Percentiles rank a stretch among this genome's conserved stretches.
These are phyloP conservation scores for Caenorhabditis inopinata DNA, from an alignment of 1,140 invertebrate genomes.

Conservation along the genomic window DNA sequence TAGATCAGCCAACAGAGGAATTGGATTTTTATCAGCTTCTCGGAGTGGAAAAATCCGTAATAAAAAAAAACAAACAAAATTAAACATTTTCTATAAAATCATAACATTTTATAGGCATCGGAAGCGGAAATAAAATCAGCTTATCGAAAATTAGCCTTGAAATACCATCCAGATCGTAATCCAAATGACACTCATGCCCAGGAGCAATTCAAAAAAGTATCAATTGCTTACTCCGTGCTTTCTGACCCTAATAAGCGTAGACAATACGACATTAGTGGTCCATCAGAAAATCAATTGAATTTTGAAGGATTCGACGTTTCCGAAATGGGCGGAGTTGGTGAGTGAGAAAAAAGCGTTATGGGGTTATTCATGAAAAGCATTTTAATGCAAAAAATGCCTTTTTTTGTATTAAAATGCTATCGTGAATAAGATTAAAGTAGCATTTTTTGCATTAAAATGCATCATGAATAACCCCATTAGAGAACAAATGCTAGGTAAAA, in stretches of 20 bases:
- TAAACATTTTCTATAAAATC: too few species aligned
- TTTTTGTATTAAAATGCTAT: too few species aligned
- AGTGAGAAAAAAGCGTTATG: conserved; percentile 37
- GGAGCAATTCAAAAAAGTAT: conserved; percentile 62
- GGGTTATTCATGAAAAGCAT: neutral
- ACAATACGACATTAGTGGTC: conserved; percentile 64
- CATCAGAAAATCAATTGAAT: conserved; percentile 52
- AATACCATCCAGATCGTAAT: conserved; percentile 63
- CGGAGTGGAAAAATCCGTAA: conserved; percentile 39
- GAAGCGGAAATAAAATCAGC: conserved; percentile 83
- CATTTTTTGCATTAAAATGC: too few species aligned
- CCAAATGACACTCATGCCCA: conserved; percentile 62
- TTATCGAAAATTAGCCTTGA: conserved; percentile 80
- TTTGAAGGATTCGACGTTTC: conserved; percentile 65
- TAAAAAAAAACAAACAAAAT: too few species aligned
- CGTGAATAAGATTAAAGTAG: too few species aligned
- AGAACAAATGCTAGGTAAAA: too few species aligned
- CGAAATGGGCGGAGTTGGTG: conserved; percentile 63
- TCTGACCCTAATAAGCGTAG: conserved; percentile 65
- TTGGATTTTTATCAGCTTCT: conserved; percentile 41
- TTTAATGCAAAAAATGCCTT: too few species aligned
- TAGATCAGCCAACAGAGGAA: neutral
- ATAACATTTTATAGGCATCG: conserved; percentile 69
- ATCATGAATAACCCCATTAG: too few species aligned
- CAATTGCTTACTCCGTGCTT: conserved; percentile 64